Conservation (phyloP, 2,888 invertebrate species). For the Cactoblastis cactorum region DNA sequence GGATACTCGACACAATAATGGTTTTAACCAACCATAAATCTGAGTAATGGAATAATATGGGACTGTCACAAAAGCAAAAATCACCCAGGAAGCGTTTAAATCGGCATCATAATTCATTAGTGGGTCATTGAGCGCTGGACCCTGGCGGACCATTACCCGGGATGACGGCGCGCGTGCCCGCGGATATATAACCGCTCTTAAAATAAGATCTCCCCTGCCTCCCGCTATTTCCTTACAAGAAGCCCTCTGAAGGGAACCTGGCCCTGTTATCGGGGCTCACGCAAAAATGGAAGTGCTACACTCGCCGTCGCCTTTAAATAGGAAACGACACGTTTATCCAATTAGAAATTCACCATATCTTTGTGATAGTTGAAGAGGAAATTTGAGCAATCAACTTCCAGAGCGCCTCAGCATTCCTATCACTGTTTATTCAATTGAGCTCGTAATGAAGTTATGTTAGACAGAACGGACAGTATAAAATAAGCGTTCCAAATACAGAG, state of each 20-base stretch:
- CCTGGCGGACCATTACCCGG: slow-evolving; percentile 67
- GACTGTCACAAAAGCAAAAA: slow-evolving; percentile 44
- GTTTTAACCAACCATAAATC: slow-evolving; percentile 23
- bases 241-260: slow-evolving; percentile 32
- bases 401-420: slow-evolving; percentile 75
- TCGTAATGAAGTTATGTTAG: slow-evolving; percentile 76
- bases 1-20: background rate
- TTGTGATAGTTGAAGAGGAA: slow-evolving; percentile 79
- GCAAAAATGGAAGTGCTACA: slow-evolving; percentile 58
- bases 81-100: slow-evolving; percentile 62
- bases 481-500: slow-evolving; percentile 45
- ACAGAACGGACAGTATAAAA: slow-evolving; percentile 54
- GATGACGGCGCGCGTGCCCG: slow-evolving; percentile 75
- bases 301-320: slow-evolving; percentile 76
- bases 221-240: slow-evolving; percentile 25
- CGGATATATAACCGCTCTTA: slow-evolving; percentile 39
- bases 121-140: slow-evolving; percentile 61
- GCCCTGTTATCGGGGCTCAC: slow-evolving; percentile 47
- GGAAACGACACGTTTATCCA: slow-evolving; percentile 80
- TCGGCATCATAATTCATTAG: slow-evolving; percentile 69
- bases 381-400: slow-evolving; percentile 78
- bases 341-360: slow-evolving; percentile 81
- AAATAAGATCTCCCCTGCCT: slow-evolving; percentile 31
- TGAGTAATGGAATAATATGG: slow-evolving; percentile 39
- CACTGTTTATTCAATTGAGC: slow-evolving; percentile 79